Percentiles rank a stretch among this genome's conserved stretches.
These are phyloP conservation scores for Haliclystus octoradiatus DNA, from an alignment of 30 jellyfish, hydroid and myxozoan genomes.

Conservation along the genomic window DNA sequence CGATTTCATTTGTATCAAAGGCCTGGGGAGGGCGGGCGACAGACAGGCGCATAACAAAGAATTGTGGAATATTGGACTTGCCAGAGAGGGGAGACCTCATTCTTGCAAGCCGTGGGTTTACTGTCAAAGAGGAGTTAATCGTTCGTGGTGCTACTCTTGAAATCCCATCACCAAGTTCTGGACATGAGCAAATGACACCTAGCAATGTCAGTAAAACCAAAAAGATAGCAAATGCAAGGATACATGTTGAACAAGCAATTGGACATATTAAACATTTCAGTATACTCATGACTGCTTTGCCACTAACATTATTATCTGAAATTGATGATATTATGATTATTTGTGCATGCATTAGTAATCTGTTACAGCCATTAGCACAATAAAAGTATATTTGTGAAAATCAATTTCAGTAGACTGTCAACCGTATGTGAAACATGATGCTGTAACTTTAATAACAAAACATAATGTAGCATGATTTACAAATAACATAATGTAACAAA, in stretches of 20 bases:
- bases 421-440: too few relatives aligned
- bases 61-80: constrained; percentile 31
- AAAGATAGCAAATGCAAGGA: too few relatives aligned
- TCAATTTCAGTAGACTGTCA: too few relatives aligned
- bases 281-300: constrained; percentile 3
- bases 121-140: constrained; percentile 29
- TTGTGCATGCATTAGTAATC: constrained; percentile 7
- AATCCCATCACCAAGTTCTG: constrained; percentile 11
- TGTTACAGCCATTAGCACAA: constrained; percentile 4
- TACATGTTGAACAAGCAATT: constrained; percentile 4
- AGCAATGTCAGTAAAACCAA: not conserved
- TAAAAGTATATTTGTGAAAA: too few relatives aligned
- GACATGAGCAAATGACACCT: constrained; percentile 7
- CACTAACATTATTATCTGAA: constrained; percentile 5
- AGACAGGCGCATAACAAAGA: constrained; percentile 26
- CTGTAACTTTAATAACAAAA: too few relatives aligned
- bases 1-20: constrained; percentile 19
- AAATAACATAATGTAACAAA: too few relatives aligned
- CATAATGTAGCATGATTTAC: too few relatives aligned
- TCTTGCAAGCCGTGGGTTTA: constrained; percentile 64
- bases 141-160: constrained; percentile 8
- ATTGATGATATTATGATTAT: constrained; percentile 7
- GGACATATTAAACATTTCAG: constrained; percentile 9
- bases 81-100: constrained; percentile 43
- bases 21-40: constrained; percentile 45